Evolutionary conservation across 2,113 vertebrate genomes (phyloP), one percentile per base, ranked within the genome.

Genomic region (Cyanistes caeruleus): DNA sequence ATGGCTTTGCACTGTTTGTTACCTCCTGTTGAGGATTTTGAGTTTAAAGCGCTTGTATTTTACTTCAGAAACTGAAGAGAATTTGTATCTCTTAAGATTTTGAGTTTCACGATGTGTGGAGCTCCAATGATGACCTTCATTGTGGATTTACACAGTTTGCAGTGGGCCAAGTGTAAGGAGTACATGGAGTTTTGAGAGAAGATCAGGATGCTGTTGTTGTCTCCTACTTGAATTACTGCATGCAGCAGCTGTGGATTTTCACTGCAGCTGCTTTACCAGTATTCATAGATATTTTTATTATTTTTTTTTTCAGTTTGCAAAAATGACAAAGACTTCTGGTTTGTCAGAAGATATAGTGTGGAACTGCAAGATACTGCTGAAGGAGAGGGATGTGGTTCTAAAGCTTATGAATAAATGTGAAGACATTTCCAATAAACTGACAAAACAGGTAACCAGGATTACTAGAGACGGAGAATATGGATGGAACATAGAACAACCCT

Each of bases 371-470:
- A 98, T 97, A 22, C 97, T 99, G 84, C 98, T 99, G 82, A 99
- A 98, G 95, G 99, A 99, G 94, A 98, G 99, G 28, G 98, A 98
- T 11, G 99, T 99, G n/a, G 98, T 99, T 83, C 94, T 98, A 86
- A 98, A 97, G 33, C 99, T 99, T 49, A 99, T 99, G 99, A 98
- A 98, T 94, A 99, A 99, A 97, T 99, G 99, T 96, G 98, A 99
- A 96, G 98, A 98, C 6, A 99, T 99, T 97, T 98, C 99, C 95
- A 98, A 98, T 85, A 99, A 98, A 84, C 98, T 99, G 98, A 98
- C 98, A 67, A 98, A 98, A 58, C 98, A 98, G 95, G 98, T 99
- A 74, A 99, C 98, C 10, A 96, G 77, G 73, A 98, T 99, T 68
- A 99, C 99, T 72, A 96, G 93, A 89, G 97, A 96, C 60, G 96